These are phyloP conservation scores for Nasonia vitripennis DNA, from an alignment of 1,140 invertebrate genomes.

Conservation along the genomic window DNA sequence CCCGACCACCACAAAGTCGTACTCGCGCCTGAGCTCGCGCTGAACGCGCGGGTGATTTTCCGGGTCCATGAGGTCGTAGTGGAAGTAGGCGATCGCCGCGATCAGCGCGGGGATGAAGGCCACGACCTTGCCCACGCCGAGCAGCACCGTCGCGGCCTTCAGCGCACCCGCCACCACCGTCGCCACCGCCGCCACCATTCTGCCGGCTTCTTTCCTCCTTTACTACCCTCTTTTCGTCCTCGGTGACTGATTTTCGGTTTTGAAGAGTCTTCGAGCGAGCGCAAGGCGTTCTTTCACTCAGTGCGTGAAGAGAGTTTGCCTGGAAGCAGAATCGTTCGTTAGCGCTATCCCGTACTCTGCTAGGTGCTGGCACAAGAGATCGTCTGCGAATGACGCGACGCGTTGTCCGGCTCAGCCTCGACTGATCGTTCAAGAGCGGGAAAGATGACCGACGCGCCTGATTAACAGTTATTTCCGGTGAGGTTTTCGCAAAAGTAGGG, in stretches of 20 bases:
- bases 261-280: too few relatives aligned
- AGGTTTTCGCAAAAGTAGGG: too few relatives aligned
- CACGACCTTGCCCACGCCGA: conserved; percentile 82
- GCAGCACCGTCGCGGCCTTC: conserved; percentile 81
- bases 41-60: conserved; percentile 85
- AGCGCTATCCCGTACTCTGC: too few relatives aligned
- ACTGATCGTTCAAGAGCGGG: too few relatives aligned
- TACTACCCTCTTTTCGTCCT: conserved; percentile 2
- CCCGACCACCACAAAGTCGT: conserved; percentile 88
- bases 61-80: conserved; percentile 90
- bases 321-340: neutral
- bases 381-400: too few relatives aligned
- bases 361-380: too few relatives aligned
- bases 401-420: too few relatives aligned
- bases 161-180: conserved; percentile 78
- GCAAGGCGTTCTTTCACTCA: neutral
- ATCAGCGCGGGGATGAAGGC: conserved; percentile 85
- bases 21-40: conserved; percentile 79
- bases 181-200: conserved; percentile 64
- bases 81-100: conserved; percentile 87
- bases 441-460: too few relatives aligned
- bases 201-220: conserved; percentile 31
- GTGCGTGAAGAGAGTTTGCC: neutral
- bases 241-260: neutral
- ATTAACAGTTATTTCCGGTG: too few relatives aligned